These are phyloP conservation scores for Siphamia tubifer DNA, from an alignment of 2,113 vertebrate genomes.

Conservation along the genomic window DNA sequence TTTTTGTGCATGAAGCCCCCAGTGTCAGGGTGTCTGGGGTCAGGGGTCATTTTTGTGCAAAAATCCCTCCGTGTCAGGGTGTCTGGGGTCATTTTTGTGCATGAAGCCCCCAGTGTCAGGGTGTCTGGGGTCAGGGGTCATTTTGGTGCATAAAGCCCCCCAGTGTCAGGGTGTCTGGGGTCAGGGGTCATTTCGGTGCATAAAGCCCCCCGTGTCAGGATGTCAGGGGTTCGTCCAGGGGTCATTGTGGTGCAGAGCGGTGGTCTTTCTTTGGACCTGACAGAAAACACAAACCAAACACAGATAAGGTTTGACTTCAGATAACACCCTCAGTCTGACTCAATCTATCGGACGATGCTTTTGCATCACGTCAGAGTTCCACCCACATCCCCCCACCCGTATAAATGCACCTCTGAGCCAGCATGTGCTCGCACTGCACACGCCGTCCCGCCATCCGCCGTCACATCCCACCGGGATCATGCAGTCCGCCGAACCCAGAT, in stretches of 20 bases:
- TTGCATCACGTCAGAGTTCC: conserved; percentile 38
- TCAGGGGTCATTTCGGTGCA: background rate
- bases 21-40: conserved; percentile 27
- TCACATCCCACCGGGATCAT: conserved; percentile 56
- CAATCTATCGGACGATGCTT: conserved; percentile 44
- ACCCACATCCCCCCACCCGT: conserved; percentile 42
- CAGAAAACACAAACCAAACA: conserved; percentile 61
- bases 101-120: no score
- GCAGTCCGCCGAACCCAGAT: conserved; percentile 59
- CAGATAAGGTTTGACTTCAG: conserved; percentile 64
- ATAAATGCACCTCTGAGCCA: conserved; percentile 21
- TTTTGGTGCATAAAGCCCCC: no score
- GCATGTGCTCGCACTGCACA: conserved; percentile 40
- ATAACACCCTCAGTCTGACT: conserved; percentile 12
- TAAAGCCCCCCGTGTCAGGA: no score
- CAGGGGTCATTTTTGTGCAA: background rate
- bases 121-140: no score
- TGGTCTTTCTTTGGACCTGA: background rate
- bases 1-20: no score
- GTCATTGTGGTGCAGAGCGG: background rate
- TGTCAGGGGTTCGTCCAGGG: conserved; percentile 32
- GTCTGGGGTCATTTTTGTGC: no score
- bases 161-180: no score
- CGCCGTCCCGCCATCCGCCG: conserved; percentile 15
- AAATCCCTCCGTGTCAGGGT: no score